Evolutionary conservation across 2,113 vertebrate species (phyloP).

Genomic region (Cyprinodon brontotheroides): DNA sequence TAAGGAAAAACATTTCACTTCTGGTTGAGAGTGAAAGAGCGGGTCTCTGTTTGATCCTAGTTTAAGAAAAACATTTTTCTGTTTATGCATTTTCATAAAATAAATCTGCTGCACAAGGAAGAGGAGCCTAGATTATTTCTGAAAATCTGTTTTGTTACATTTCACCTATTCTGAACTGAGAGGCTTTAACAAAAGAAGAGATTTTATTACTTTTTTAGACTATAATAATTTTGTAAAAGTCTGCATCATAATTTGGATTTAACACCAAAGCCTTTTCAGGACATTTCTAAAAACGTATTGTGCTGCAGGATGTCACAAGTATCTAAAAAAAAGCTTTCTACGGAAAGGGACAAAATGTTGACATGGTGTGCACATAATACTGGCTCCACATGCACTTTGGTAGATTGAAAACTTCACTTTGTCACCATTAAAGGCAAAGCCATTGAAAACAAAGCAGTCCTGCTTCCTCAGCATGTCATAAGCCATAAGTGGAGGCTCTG

Average conservation of each 20-base stretch:
- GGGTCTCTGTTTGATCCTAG: not conserved
- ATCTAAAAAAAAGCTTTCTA: slow-evolving; percentile 21
- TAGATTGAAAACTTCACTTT: slow-evolving; percentile 72
- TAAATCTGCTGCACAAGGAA: no score
- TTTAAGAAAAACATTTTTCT: no score
- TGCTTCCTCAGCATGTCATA: slow-evolving; percentile 70
- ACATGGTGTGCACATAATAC: slow-evolving; percentile 11
- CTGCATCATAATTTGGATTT: slow-evolving; percentile 3
- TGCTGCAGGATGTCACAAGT: slow-evolving; percentile 30
- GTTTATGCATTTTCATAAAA: not conserved
- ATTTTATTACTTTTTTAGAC: not conserved
- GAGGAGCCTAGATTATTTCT: no score
- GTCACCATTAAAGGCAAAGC: slow-evolving; percentile 54
- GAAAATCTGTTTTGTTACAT: no score
- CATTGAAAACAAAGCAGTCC: slow-evolving; percentile 53
- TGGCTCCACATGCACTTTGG: slow-evolving; percentile 61
- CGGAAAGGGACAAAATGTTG: slow-evolving; percentile 37
- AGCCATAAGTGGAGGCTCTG: slow-evolving; percentile 44
- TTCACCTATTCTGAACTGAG: no score
- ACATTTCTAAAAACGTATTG: slow-evolving; percentile 15
- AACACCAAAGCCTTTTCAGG: slow-evolving; percentile 9
- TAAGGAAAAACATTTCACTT: not conserved
- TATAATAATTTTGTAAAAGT: slow-evolving; percentile 9
- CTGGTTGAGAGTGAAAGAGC: not conserved
- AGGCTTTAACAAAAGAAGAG: not conserved